Percentiles rank a stretch among this genome's conserved stretches.
phyloP scores from a whole-genome alignment of 2,797 vertebrate genomes.

The Adrianichthys oophorus region DNA sequence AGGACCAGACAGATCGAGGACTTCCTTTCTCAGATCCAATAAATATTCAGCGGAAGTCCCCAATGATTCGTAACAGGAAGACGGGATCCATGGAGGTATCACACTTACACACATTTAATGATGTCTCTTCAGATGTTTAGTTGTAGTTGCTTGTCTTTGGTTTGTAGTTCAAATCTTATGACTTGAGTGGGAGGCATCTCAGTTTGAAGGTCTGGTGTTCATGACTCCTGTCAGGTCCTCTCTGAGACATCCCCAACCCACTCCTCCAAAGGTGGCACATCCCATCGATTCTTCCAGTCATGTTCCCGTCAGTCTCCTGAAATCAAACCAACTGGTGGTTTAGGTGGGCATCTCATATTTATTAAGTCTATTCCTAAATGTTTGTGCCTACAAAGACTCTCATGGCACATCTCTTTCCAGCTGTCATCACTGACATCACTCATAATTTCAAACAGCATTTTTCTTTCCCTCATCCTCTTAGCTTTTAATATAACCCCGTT shows the following conservation, averaged over 20 bases:
- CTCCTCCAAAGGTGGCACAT: conserved; percentile 60
- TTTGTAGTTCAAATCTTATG: too few species aligned
- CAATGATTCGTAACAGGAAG: conserved; percentile 88
- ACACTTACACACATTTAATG: background rate
- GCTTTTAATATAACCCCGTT: conserved; percentile 5
- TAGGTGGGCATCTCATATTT: conserved; percentile 80
- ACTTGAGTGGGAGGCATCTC: too few species aligned
- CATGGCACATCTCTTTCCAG: conserved; percentile 34
- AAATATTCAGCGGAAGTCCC: conserved; percentile 83
- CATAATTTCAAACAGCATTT: conserved; percentile 15
- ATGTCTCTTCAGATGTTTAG: too few species aligned
- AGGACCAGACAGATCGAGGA: conserved; percentile 80
- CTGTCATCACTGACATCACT: conserved; percentile 34
- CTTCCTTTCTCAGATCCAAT: conserved; percentile 77
- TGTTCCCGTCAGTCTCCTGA: conserved; percentile 90
- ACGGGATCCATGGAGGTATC: conserved; percentile 96
- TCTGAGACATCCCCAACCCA: conserved; percentile 84
- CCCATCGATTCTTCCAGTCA: conserved; percentile 90
- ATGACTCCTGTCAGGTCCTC: conserved; percentile 83
- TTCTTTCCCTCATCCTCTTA: conserved; percentile 2
- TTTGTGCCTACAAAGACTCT: conserved; percentile 14
- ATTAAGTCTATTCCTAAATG: background rate
- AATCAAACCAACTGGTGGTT: conserved; percentile 86
- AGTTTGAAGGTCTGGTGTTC: conserved; percentile 14
- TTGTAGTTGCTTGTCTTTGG: too few species aligned